phyloP scores from a whole-genome alignment of 2,113 vertebrate species.

The Sporophila hypoxantha region DNA sequence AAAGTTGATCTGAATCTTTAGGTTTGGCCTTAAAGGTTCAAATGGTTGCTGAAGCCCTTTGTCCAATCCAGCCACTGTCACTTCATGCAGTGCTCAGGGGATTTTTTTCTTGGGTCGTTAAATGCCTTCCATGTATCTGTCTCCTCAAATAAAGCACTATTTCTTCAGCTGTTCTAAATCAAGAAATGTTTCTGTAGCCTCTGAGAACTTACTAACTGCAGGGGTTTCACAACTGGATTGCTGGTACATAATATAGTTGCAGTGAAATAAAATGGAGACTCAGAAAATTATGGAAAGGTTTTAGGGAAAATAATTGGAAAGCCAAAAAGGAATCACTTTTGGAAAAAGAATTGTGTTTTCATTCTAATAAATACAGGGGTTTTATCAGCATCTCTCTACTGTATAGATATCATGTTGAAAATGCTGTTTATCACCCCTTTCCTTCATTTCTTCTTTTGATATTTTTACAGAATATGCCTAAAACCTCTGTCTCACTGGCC shows the following conservation, averaged over 20 bases:
- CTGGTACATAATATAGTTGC: neutral
- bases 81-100: neutral
- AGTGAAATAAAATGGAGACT: neutral
- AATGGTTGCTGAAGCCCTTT: neutral
- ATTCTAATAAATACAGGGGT: fast-evolving
- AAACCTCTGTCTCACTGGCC: neutral
- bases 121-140: neutral
- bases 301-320: neutral
- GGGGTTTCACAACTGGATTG: neutral
- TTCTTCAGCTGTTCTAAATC: neutral
- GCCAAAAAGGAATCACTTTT: neutral
- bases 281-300: neutral
- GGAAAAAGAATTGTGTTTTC: neutral
- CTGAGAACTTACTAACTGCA: neutral
- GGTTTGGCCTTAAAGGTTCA: neutral
- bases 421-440: neutral
- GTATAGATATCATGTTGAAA: neutral
- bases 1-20: neutral
- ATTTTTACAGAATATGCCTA: neutral
- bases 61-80: neutral
- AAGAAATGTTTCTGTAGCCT: neutral
- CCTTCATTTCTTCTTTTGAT: neutral
- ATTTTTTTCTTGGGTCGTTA: neutral
- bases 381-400: neutral
- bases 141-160: neutral